Evolutionary conservation across 2,888 invertebrate species (phyloP), one percentile per base, ranked within the genome.

Genomic region (Eristalis pertinax): DNA sequence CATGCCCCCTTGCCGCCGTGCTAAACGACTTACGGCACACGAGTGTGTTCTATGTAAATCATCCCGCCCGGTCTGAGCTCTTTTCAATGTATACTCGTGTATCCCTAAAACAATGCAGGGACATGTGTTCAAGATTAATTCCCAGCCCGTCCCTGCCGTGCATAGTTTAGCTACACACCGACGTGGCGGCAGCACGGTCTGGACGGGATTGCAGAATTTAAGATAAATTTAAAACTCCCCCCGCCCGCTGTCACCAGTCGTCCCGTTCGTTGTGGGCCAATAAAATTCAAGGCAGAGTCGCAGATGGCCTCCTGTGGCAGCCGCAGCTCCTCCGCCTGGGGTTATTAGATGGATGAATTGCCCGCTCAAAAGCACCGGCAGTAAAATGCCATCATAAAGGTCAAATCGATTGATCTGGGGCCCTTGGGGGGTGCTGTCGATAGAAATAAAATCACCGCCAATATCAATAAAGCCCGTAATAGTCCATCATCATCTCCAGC

Each of bases 321-420:
- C 19, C 4, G 5, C 43, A 15, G 5, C 43, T 50, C 43, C 43
- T 50, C n/a, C n/a, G 50, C 50, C n/a, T 19, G 7, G 43, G n/a
- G 50, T 19, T 50, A 50, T 50, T 50, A n/a, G 50, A 50, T 19
- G 50, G 50, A 50, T 50, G 50, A 8, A 50, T 50, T n/a, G 50
- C 8, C 19, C n/a, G 50, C 50, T 50, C 8, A 50, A 50, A 50
- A 19, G 50, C 50, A 50, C 50, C 50, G 19, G 50, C 50, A 50
- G 50, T 50, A 50, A 50, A 50, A 50, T 50, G 50, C 50, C 50
- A 50, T 50, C 50, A 50, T 50, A 50, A 50, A 50, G 50, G 50
- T 50, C 19, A 50, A 50, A 50, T 50, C 50, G 50, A 50, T 50
- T 50, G 50, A 50, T 50, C 19, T 50, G 50, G n/a, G 50, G 50